Base-by-base conservation (phyloP, 1,140 invertebrate species). In the Cotesia vestalis region DNA sequence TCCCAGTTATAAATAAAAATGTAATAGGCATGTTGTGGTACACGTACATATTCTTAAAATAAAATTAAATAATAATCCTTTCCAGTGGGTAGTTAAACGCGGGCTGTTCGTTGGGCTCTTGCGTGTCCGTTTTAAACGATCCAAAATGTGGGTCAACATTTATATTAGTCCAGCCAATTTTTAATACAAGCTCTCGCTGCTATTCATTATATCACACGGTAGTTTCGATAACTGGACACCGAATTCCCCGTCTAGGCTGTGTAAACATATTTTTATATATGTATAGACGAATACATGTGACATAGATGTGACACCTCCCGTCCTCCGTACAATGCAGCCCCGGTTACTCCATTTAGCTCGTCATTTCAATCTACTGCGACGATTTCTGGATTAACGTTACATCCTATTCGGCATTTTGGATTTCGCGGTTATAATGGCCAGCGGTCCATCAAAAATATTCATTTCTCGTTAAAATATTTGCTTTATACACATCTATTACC, bases 131-230 rank as follows among this genome's bases (percentile, higher is more conserved):
- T 70, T 70, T 17, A 71, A 57, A 51, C 40, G 63, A 8, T 27
- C 4, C 17, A 38, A 51, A 27, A 71, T 71, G 52, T 71, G 57
- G 69, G 69, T 66, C 69, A 66, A 71, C 69, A 71, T 71, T 71
- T 71, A 71, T 71, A 71, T 71, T 63, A 64, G 61, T 46, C 34
- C 11, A 64, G 17, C 61, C 69, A 66, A 64, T 66, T 60, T 71
- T 71, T 71, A 60, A 64, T 46, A 55, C 60, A 12, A 38, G n/a
- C 14, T 60, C 60, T 51, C 35, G 69, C 46, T 8, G 40, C 63
- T 71, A 71, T 71, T 71, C 63, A 71, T 63, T 20, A 12, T 40
- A 4, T 17, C n/a, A 1, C 4, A 34, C 52, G 40, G 60, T 36
- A 53, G 62, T 70, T 62, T 46, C 68, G 27, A 17, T 60, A 46